These are phyloP conservation scores for Dascillus cervinus DNA, from an alignment of 2,888 invertebrate species.

Conservation along the genomic window DNA sequence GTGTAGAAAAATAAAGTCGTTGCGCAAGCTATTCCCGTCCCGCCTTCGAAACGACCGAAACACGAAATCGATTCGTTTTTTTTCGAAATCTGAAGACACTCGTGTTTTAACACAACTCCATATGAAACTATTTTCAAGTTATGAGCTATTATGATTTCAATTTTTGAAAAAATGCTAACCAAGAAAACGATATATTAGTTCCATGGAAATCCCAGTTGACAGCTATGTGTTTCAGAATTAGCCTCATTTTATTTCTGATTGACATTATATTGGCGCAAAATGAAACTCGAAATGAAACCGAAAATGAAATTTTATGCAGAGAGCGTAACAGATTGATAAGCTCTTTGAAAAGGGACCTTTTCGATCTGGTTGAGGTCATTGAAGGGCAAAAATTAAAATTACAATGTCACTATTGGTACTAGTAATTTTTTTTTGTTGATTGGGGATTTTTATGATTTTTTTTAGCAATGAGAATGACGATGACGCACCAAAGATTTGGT, in stretches of 20 bases:
- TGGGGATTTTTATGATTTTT: slow-evolving; percentile 10
- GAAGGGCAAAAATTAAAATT: slow-evolving; percentile 39
- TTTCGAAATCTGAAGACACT: no score
- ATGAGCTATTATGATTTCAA: no score
- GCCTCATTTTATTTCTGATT: neutral
- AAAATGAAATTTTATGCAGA: slow-evolving; percentile 38
- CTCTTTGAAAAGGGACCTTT: slow-evolving; percentile 42
- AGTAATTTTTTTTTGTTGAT: neutral
- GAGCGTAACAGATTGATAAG: slow-evolving; percentile 41
- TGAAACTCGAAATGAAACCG: slow-evolving; percentile 16
- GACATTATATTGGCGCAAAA: slow-evolving; percentile 4
- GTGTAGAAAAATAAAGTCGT: slow-evolving; percentile 11
- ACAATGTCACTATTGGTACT: slow-evolving; percentile 47
- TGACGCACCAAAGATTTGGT: slow-evolving; percentile 45
- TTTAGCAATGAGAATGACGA: slow-evolving; percentile 39
- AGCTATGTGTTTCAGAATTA: no score
- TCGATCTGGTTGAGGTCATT: slow-evolving; percentile 42
- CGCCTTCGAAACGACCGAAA: slow-evolving; percentile 20
- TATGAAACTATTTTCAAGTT: no score
- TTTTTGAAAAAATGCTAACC: no score
- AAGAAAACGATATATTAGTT: no score
- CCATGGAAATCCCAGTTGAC: no score
- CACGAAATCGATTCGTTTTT: slow-evolving; percentile 13
- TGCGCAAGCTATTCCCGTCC: slow-evolving; percentile 20
- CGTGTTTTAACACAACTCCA: no score